Base-by-base conservation (phyloP, 2,888 invertebrate genomes). In the Lucinisca nassula region DNA sequence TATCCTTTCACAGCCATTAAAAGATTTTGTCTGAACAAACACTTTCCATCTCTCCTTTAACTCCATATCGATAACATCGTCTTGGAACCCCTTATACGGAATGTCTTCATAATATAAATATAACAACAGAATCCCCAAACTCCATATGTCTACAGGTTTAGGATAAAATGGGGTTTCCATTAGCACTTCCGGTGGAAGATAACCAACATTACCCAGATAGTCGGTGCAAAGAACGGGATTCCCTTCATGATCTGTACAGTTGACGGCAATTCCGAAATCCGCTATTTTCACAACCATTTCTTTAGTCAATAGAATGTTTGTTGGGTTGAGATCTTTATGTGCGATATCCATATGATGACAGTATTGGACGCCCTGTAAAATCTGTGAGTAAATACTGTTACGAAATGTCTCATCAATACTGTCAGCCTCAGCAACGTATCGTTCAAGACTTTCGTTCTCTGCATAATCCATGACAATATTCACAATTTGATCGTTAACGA, bases 401-500 rank as follows among this genome's bases (percentile, higher is more conserved):
- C 87, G 79, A 12, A 72, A 58, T 24, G 79, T 45, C 12, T 78
- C 61, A 27, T 70, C 79, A 12, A 90, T 27, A 12, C 24, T 38
- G 40, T 72, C 73, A 49, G 87, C 72, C 30, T 61, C 17, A 0
- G n/a, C 14, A 10, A 91, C 38, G 61, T 75, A 90, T 38, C 87
- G 74, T 38, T 92, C 90, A n/a, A 92, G 55, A 74, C 90, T 92
- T 82, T 90, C 91, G 17, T 85, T 88, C 40, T 88, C 88, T 12
- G 92, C 92, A 76, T 89, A 90, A 72, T 92, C 92, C 92, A 92
- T 92, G 10, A 92, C 88, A 0, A 90, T 81, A 75, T 91, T 82
- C 0, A 90, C 89, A 32, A 82, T 73, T 73, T 81, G 58, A 14
- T 61, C 74, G 17, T 77, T 82, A 38, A 91, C 79, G 1, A 90